Evolutionary conservation across 2,797 vertebrate genomes (phyloP).

Genomic region (Knipowitschia caucasica): DNA sequence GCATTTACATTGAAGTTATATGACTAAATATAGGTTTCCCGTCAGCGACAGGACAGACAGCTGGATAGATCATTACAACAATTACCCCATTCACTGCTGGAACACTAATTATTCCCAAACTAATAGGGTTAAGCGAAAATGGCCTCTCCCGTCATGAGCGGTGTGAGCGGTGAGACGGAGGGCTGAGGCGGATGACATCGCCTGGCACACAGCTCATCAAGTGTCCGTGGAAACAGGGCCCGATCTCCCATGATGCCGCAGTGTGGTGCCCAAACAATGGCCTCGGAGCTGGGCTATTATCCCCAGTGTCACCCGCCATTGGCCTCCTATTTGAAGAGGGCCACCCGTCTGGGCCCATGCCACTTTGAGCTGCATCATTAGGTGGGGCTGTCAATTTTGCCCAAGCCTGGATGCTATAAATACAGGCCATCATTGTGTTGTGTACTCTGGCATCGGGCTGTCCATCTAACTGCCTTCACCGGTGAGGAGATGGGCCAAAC

Average conservation of each 20-base stretch:
- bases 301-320: constrained; percentile 75
- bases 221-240: constrained; percentile 69
- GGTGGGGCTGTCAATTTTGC: constrained; percentile 75
- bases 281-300: constrained; percentile 73
- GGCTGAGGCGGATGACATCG: constrained; percentile 67
- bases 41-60: constrained; percentile 11
- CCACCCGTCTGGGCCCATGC: constrained; percentile 73
- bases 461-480: constrained; percentile 51
- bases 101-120: constrained; percentile 70
- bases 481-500: constrained; percentile 31
- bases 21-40: constrained; percentile 9
- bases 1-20: too few species aligned
- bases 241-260: constrained; percentile 72
- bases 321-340: constrained; percentile 76
- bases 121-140: constrained; percentile 58
- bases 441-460: constrained; percentile 44
- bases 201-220: constrained; percentile 71
- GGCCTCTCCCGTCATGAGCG: constrained; percentile 59
- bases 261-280: constrained; percentile 75
- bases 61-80: constrained; percentile 12
- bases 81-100: constrained; percentile 18
- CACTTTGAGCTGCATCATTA: constrained; percentile 80
- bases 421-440: constrained; percentile 61
- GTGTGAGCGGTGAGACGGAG: constrained; percentile 62
- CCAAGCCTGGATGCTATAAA: constrained; percentile 71